These are phyloP conservation scores for Calcarius lapponicus DNA, from an alignment of 2,797 vertebrate species.

Conservation along the genomic window DNA sequence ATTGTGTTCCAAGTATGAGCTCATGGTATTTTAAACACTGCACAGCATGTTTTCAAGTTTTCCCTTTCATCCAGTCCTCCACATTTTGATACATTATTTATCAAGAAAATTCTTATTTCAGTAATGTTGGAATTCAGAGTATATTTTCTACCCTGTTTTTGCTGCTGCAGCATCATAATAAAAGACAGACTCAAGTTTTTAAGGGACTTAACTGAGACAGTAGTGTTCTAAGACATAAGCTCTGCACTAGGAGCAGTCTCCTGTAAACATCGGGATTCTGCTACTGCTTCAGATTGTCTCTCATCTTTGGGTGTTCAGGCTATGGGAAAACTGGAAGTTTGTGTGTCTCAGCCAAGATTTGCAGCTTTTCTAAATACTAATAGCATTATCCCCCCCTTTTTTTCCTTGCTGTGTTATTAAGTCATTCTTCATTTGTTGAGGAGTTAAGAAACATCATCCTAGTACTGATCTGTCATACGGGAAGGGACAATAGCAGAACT, in stretches of 20 bases:
- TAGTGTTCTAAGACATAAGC: background rate
- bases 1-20: background rate
- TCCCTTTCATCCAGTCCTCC: constrained; percentile 17
- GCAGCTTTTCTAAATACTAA: background rate
- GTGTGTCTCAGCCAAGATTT: background rate
- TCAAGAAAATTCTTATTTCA: constrained; percentile 33
- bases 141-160: background rate
- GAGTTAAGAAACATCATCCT: background rate
- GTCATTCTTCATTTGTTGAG: background rate
- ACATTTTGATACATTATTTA: constrained; percentile 51
- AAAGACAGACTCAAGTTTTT: background rate
- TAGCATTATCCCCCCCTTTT: background rate
- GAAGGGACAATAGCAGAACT: background rate
- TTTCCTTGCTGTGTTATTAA: background rate
- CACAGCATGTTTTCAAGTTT: constrained; percentile 33
- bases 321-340: background rate
- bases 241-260: background rate
- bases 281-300: background rate
- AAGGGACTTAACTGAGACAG: background rate
- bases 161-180: background rate
- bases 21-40: constrained; percentile 17
- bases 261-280: background rate
- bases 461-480: background rate
- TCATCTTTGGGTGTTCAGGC: background rate
- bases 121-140: constrained; percentile 9